A percentile compares a stretch with the other conserved stretches of the same genome.
Evolutionary conservation across 2,113 vertebrate genomes (phyloP).

Genomic region (Martes martes): DNA sequence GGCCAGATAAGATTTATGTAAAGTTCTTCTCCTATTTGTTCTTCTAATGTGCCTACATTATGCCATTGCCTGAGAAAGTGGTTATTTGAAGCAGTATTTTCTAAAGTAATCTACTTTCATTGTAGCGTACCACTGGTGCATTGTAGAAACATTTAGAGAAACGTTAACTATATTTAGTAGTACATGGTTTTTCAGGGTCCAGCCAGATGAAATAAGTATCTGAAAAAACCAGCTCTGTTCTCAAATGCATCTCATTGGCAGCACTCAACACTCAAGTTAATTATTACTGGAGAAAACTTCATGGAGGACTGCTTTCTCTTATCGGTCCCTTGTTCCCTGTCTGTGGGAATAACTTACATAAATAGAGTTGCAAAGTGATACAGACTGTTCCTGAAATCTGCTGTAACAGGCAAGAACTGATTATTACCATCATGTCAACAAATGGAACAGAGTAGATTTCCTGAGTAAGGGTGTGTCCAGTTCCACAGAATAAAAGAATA

Average conservation of each 20-base stretch:
- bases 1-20: conserved; percentile 14
- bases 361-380: not conserved
- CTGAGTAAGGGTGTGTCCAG: not conserved
- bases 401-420: not conserved
- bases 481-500: not conserved
- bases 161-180: not conserved
- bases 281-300: conserved; percentile 2
- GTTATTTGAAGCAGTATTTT: conserved; percentile 44
- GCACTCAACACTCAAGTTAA: not conserved
- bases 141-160: conserved; percentile 41
- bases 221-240: not conserved
- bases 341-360: not conserved
- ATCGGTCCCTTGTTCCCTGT: not conserved
- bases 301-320: not conserved
- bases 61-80: conserved; percentile 6
- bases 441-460: not conserved
- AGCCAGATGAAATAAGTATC: conserved; percentile 17
- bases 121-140: not conserved
- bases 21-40: conserved; percentile 29
- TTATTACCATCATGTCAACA: not conserved
- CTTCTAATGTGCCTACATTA: conserved; percentile 19
- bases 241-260: conserved; percentile 23
- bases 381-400: not conserved
- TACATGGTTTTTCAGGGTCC: not conserved
- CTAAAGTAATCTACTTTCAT: conserved; percentile 2